Evolutionary conservation across 1,140 invertebrate genomes (phyloP).

Genomic region (Eubasilissa regina): DNA sequence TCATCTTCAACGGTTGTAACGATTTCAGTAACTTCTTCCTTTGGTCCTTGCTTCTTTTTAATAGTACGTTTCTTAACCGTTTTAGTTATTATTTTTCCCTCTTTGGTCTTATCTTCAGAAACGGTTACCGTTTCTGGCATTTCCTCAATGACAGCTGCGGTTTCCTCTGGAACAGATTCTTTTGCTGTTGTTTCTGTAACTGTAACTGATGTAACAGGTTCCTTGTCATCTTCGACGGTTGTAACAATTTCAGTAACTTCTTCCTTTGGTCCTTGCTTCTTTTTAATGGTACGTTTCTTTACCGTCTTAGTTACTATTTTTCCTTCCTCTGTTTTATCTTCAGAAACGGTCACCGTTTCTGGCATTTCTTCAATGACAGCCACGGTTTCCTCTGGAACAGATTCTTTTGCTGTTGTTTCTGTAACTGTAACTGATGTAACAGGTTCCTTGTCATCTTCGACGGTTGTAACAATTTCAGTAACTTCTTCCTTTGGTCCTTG

Average conservation of each 20-base stretch:
- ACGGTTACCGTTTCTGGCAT: constrained; percentile 63
- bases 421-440: constrained; percentile 60
- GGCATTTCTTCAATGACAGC: constrained; percentile 62
- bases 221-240: constrained; percentile 59
- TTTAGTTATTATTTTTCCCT: constrained; percentile 59
- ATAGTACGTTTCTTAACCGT: constrained; percentile 49
- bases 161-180: constrained; percentile 23
- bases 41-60: constrained; percentile 50
- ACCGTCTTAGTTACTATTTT: constrained; percentile 63
- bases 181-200: constrained; percentile 47
- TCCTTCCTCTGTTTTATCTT: constrained; percentile 57
- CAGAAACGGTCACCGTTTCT: background rate
- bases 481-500: constrained; percentile 63
- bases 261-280: constrained; percentile 63
- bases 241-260: constrained; percentile 63
- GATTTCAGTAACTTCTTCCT: constrained; percentile 60
- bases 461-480: constrained; percentile 63
- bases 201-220: constrained; percentile 52
- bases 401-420: constrained; percentile 42
- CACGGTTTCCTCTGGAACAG: constrained; percentile 64
- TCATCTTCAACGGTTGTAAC: constrained; percentile 60
- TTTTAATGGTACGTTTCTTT: constrained; percentile 64
- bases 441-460: constrained; percentile 62
- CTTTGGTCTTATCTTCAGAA: constrained; percentile 45
- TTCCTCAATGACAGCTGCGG: constrained; percentile 62